phyloP scores from a whole-genome alignment of 2,888 invertebrate species.

The Psylliodes chrysocephalus region DNA sequence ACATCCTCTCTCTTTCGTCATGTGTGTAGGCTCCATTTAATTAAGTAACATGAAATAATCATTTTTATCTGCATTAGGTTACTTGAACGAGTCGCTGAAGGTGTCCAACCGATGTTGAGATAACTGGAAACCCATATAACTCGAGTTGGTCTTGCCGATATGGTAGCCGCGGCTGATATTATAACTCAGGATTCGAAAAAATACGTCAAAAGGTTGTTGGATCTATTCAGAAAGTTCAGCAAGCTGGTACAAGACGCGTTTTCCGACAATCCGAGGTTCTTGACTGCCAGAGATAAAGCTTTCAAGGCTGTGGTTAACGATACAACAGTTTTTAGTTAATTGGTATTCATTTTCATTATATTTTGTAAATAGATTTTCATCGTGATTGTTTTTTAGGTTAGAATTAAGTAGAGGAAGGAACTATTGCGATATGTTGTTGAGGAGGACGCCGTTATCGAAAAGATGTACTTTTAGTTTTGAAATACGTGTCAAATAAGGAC shows the following conservation, averaged over 20 bases:
- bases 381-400: no score
- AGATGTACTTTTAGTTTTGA: constrained; percentile 95
- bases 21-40: no score
- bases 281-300: constrained; percentile 97
- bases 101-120: constrained; percentile 90
- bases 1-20: no score
- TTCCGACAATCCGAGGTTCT: constrained; percentile 94
- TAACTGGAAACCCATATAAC: constrained; percentile 95
- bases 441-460: constrained; percentile 96
- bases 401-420: constrained; percentile 75
- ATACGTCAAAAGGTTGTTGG: constrained; percentile 91
- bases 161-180: constrained; percentile 94
- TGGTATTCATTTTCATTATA: no score
- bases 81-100: constrained; percentile 89
- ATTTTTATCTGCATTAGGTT: no score
- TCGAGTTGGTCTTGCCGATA: constrained; percentile 93
- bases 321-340: constrained; percentile 81
- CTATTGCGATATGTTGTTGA: constrained; percentile 98
- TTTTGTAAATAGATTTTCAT: no score
- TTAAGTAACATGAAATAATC: no score
- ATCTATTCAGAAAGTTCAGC: constrained; percentile 93
- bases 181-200: constrained; percentile 98
- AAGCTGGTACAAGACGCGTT: constrained; percentile 93
- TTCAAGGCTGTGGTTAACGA: constrained; percentile 97
- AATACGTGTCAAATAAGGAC: constrained; percentile 99